phyloP scores from a whole-genome alignment of 2,797 vertebrate genomes.

The Enteromius radiatus region DNA sequence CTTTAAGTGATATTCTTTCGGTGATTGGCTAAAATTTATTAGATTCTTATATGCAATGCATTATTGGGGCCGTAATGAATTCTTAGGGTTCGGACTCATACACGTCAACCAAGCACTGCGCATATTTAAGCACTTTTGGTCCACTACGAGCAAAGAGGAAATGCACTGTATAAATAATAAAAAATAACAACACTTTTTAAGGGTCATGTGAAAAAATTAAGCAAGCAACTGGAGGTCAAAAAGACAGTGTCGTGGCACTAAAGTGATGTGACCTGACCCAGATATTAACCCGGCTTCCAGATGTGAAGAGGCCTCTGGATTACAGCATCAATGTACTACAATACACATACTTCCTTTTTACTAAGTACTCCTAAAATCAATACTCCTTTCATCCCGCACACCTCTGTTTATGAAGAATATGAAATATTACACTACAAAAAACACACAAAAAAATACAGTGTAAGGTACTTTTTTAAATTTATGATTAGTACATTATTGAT shows the following conservation, averaged over 20 bases:
- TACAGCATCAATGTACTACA: constrained; percentile 75
- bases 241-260: constrained; percentile 69
- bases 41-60: neutral
- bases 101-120: neutral
- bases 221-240: constrained; percentile 68
- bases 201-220: constrained; percentile 21
- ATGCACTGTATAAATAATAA: neutral
- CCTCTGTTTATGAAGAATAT: neutral
- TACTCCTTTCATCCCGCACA: neutral
- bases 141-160: neutral
- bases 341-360: constrained; percentile 75
- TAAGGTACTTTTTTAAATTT: neutral
- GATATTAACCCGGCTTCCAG: constrained; percentile 81
- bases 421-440: neutral
- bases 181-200: neutral
- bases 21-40: neutral
- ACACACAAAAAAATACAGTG: neutral
- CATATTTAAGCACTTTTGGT: neutral
- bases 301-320: constrained; percentile 77
- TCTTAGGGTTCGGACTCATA: constrained; percentile 21
- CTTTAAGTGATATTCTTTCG: neutral
- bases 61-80: neutral
- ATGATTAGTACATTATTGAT: neutral
- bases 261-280: constrained; percentile 80
- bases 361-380: constrained; percentile 73